Evolutionary conservation across 2,888 invertebrate genomes (phyloP).

Genomic region (Melinopterus prodromus): DNA sequence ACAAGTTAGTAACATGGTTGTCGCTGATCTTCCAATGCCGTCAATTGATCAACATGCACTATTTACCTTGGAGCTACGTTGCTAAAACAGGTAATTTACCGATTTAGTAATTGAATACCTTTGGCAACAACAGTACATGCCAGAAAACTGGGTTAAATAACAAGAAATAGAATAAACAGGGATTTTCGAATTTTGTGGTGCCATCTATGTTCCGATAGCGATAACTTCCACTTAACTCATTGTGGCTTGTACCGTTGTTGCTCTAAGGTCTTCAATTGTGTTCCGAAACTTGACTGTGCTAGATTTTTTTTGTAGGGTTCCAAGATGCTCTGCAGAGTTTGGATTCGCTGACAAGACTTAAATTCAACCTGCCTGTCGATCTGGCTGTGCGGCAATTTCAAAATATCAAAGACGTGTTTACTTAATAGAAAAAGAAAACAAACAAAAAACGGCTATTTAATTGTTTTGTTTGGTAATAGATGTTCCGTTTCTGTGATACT

Average conservation of each 20-base stretch:
- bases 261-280: no score
- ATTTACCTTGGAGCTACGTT: constrained; percentile 94
- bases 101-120: no score
- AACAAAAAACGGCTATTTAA: background rate
- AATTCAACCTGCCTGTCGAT: constrained; percentile 95
- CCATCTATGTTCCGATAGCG: no score
- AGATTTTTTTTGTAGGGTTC: constrained; percentile 75
- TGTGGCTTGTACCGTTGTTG: no score
- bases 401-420: constrained; percentile 96
- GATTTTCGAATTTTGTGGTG: no score
- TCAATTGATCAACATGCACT: constrained; percentile 79
- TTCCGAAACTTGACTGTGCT: background rate
- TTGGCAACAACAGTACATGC: no score
- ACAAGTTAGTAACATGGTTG: constrained; percentile 93
- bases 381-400: constrained; percentile 96
- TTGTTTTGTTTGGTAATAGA: background rate
- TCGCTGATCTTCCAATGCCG: constrained; percentile 90
- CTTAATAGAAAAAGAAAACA: constrained; percentile 61
- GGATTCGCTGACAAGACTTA: constrained; percentile 83
- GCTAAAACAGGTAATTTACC: constrained; percentile 79
- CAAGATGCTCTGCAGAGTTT: constrained; percentile 93
- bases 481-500: constrained; percentile 18
- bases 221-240: no score
- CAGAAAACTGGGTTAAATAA: no score
- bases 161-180: no score